These are phyloP conservation scores for Scaptomyza tumidula DNA, from an alignment of 2,888 invertebrate species.

Conservation along the genomic window DNA sequence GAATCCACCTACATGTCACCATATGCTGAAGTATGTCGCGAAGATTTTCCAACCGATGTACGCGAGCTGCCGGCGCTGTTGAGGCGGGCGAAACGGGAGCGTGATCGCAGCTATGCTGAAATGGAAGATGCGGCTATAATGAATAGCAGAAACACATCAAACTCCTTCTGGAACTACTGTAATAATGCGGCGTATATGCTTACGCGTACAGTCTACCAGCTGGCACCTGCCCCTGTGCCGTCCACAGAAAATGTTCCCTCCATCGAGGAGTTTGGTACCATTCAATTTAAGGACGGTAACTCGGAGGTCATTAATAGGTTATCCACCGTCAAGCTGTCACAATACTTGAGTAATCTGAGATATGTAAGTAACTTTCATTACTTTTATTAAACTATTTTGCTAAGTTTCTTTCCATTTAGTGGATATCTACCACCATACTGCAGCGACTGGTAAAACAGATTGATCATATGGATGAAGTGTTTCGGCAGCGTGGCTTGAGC, in stretches of 20 bases:
- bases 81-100: constrained; percentile 69
- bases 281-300: constrained; percentile 81
- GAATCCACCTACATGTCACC: constrained; percentile 80
- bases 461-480: constrained; percentile 88
- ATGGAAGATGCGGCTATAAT: constrained; percentile 67
- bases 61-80: constrained; percentile 77
- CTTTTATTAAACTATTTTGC: background rate
- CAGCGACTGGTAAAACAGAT: constrained; percentile 91
- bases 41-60: constrained; percentile 85
- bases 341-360: constrained; percentile 92
- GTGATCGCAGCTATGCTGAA: constrained; percentile 76
- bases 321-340: constrained; percentile 88
- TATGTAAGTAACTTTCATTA: constrained; percentile 85
- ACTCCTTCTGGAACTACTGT: constrained; percentile 84
- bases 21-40: constrained; percentile 77
- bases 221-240: constrained; percentile 80
- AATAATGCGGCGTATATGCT: constrained; percentile 83
- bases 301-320: constrained; percentile 84
- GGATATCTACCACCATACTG: constrained; percentile 94
- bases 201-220: constrained; percentile 83
- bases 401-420: constrained; percentile 85
- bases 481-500: constrained; percentile 89
- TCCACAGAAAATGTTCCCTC: constrained; percentile 80
- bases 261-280: constrained; percentile 81
- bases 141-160: constrained; percentile 70